These are phyloP conservation scores for Laothoe populi DNA, from an alignment of 2,888 invertebrate genomes.

Conservation along the genomic window DNA sequence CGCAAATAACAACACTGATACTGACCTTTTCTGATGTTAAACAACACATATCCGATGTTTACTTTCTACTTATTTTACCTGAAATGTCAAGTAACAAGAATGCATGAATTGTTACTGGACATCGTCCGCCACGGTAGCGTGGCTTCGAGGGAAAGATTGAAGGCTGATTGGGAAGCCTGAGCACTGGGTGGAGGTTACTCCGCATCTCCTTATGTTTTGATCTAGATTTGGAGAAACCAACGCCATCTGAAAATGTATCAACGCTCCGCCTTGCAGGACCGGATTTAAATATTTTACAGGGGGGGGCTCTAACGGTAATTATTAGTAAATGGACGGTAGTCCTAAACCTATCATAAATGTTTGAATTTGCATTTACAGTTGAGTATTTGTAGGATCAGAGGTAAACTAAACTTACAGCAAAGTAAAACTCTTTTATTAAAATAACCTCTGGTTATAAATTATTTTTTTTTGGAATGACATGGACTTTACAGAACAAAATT, in stretches of 20 bases:
- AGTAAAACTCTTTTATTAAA: background rate
- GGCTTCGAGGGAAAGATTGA: background rate
- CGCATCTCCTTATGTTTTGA: background rate
- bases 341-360: no score
- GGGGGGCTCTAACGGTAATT: no score
- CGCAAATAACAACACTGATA: background rate
- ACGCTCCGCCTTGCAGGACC: background rate
- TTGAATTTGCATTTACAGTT: no score
- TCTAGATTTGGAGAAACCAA: background rate
- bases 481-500: slow-evolving; percentile 5
- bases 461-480: background rate
- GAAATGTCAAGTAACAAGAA: background rate
- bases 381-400: no score
- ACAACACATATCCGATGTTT: background rate
- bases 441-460: slow-evolving; percentile 6
- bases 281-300: background rate
- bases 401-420: no score
- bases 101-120: background rate
- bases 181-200: background rate
- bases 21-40: background rate
- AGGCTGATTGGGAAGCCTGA: background rate
- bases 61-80: background rate
- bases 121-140: background rate
- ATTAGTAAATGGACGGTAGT: no score
- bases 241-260: background rate